These are phyloP conservation scores for Morpho achilles DNA, from an alignment of 2,888 invertebrate genomes.

Conservation along the genomic window DNA sequence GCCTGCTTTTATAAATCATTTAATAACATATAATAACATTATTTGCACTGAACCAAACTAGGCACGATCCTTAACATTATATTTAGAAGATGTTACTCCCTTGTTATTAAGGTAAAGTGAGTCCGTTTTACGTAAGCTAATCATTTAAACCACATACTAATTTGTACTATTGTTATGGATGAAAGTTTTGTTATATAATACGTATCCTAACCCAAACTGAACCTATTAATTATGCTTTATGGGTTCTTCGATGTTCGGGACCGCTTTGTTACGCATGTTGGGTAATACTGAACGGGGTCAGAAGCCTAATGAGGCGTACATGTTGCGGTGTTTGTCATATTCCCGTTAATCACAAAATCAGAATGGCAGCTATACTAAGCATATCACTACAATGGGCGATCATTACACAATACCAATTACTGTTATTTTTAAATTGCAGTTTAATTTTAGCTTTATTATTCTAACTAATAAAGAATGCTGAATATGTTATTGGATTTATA, in stretches of 20 bases:
- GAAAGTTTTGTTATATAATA: conserved; percentile 35
- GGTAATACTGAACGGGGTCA: conserved; percentile 41
- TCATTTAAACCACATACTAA: conserved; percentile 52
- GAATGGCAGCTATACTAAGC: no score
- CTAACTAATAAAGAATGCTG: no score
- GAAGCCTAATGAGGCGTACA: conserved; percentile 36
- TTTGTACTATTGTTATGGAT: conserved; percentile 39
- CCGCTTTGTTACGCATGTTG: conserved; percentile 47
- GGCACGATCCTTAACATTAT: neutral
- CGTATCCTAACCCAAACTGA: conserved; percentile 46
- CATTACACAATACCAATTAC: neutral
- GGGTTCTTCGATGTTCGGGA: conserved; percentile 36
- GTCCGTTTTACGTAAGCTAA: conserved; percentile 68
- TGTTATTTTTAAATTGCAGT: no score
- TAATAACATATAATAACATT: no score
- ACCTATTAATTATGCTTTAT: conserved; percentile 64
- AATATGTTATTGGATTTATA: no score
- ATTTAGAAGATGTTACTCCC: conserved; percentile 2
- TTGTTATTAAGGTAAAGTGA: conserved; percentile 10
- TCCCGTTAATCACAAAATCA: conserved; percentile 7
- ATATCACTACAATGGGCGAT: neutral
- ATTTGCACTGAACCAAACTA: no score
- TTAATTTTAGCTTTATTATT: no score
- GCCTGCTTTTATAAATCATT: no score
- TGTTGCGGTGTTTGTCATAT: conserved; percentile 27